phyloP scores from a whole-genome alignment of 2,888 invertebrate genomes.

The Patella ulyssiponensis region DNA sequence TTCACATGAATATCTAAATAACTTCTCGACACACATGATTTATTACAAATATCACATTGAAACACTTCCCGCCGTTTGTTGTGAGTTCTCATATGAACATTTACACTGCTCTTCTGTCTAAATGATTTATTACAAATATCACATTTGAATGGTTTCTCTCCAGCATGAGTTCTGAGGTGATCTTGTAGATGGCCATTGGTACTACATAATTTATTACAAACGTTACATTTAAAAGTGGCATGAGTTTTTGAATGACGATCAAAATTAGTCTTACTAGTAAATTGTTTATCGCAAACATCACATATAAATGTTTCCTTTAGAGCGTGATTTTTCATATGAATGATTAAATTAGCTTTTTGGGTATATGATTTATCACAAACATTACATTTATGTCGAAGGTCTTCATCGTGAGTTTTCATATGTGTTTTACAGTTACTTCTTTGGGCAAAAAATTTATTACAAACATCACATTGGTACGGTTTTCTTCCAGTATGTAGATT shows the following conservation, averaged over 20 bases:
- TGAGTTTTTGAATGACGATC: neutral
- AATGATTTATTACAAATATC: neutral
- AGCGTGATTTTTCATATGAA: neutral
- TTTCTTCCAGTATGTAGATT: neutral
- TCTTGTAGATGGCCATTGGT: neutral
- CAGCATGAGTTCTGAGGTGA: neutral
- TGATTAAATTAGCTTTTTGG: neutral
- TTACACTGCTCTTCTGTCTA: neutral
- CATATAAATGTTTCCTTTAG: neutral
- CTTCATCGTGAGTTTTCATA: neutral
- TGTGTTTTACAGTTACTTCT: neutral
- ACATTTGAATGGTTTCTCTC: neutral
- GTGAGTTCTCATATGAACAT: neutral
- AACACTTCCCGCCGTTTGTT: neutral
- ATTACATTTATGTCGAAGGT: neutral
- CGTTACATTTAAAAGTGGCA: neutral
- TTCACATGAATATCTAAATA: no score
- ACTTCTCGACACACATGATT: no score
- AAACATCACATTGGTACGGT: neutral
- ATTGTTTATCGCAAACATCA: neutral
- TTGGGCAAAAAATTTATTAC: neutral
- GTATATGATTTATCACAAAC: neutral
- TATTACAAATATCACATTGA: no score
- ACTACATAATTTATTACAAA: neutral
- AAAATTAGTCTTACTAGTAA: neutral